Base-by-base conservation (phyloP, 1,140 invertebrate genomes). In the Trichonephila inaurata region DNA sequence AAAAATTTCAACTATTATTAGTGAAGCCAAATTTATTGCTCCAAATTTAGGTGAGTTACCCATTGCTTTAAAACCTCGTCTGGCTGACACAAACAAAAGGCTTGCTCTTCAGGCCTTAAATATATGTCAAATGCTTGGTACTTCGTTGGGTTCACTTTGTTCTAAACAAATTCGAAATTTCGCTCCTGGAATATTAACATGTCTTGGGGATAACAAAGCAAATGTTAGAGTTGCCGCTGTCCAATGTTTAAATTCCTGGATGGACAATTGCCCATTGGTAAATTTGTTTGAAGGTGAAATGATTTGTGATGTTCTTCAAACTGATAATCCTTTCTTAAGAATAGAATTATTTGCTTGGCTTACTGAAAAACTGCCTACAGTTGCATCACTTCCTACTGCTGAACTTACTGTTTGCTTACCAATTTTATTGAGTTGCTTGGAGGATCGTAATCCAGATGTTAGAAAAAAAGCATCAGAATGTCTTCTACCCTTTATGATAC, bases 391-490 rank as follows among this genome's bases (percentile, higher is more conserved):
- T 24, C 95, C 98, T 0, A 97, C 98, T 95, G 98, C 98, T 93
- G 98, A 99, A 95, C 95, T 99, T 12, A 95, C 97, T 2, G 95
- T 97, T 10, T 98, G 98, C 96, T 96, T 99, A 83, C 97, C 98
- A 0, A 96, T 97, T 94, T 96, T 99, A n/a, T 98, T 97, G 95
- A 96, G 96, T 64, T 98, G 98, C 95, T 95, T 99, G 60, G 98
- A 99, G 95, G 98, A 99, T 96, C 97, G 99, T 69, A 98, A 98
- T 96, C 97, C 97, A 0, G 98, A 99, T 95, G 98, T 99, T 1
- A 96, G 98, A 21, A 99, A 98, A 95, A 98, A 98, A 95, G 97
- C 98, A 21, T 97, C 97, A 93, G 98, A 99, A 95, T 98, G 98
- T 82, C 97, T 99, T 33, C 95, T 99, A 44, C 98, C 98, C 12